phyloP scores from a whole-genome alignment of 2,797 vertebrate species.

The Acanthurus leucopareius region DNA sequence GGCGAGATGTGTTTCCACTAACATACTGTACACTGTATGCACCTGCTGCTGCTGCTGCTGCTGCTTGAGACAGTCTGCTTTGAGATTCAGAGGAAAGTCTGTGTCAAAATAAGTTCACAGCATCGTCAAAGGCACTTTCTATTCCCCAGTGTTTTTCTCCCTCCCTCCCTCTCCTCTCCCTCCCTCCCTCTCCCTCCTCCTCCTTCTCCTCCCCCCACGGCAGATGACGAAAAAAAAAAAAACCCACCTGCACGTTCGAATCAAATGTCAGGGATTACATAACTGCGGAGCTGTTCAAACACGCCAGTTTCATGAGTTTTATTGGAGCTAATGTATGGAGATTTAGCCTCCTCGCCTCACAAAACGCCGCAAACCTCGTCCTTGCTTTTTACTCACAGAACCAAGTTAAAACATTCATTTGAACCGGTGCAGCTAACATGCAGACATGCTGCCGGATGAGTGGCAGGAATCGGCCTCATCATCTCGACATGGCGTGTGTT shows the following conservation, averaged over 20 bases:
- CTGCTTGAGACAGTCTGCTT: slow-evolving; percentile 1
- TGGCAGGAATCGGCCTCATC: slow-evolving; percentile 3
- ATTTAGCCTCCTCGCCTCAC: slow-evolving; percentile 24
- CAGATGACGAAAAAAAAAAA: slow-evolving; percentile 47
- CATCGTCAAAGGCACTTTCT: slow-evolving; percentile 25
- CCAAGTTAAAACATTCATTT: slow-evolving; percentile 8
- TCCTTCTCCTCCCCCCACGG: slow-evolving; percentile 18
- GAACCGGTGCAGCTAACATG: slow-evolving; percentile 15
- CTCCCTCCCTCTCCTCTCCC: slow-evolving; percentile 4
- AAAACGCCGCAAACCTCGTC: neutral
- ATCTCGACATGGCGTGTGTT: neutral
- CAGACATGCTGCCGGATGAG: neutral
- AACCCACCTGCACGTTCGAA: slow-evolving; percentile 27
- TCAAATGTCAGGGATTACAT: slow-evolving; percentile 69
- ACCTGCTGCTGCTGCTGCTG: neutral
- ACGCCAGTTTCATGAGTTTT: slow-evolving; percentile 40
- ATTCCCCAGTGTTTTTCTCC: slow-evolving; percentile 1
- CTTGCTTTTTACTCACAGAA: slow-evolving; percentile 1
- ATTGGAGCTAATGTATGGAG: slow-evolving; percentile 49
- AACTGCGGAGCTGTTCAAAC: slow-evolving; percentile 42
- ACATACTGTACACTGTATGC: neutral
- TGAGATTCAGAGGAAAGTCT: slow-evolving; percentile 7
- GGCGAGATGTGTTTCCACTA: too few species aligned
- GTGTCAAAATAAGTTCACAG: slow-evolving; percentile 8
- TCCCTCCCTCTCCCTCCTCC: slow-evolving; percentile 10